These are phyloP conservation scores for Nyctibius bracteatus DNA, from an alignment of 2,113 vertebrate species.

Conservation along the genomic window DNA sequence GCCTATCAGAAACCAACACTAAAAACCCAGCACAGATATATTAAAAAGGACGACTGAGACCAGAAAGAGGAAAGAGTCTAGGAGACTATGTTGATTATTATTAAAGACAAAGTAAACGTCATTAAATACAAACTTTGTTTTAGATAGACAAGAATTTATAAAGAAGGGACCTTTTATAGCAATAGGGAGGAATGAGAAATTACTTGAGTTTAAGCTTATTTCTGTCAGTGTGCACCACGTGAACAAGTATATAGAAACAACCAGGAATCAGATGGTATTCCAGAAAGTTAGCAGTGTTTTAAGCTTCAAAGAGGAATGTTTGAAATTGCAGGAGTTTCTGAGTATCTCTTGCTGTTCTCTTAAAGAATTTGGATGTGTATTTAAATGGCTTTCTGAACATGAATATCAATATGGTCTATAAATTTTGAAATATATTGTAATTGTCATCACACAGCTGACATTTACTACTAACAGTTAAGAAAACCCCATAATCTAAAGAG, in stretches of 20 bases:
- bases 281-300: neutral
- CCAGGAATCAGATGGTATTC: neutral
- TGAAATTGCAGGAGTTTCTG: neutral
- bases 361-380: neutral
- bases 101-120: neutral
- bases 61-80: neutral
- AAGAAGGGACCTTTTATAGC: neutral
- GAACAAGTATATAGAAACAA: neutral
- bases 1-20: neutral
- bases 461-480: conserved; percentile 6
- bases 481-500: neutral
- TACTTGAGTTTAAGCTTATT: neutral
- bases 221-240: neutral
- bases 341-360: neutral
- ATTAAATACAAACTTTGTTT: neutral
- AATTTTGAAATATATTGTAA: neutral
- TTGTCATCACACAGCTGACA: neutral
- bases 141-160: neutral
- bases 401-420: neutral
- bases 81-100: neutral
- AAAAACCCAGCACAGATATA: neutral
- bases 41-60: neutral
- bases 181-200: neutral
- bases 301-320: neutral
- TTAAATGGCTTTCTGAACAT: neutral